Evolutionary conservation across 2,888 invertebrate species (phyloP), one percentile per base, ranked within the genome.

Genomic region (Mythimna loreyi): DNA sequence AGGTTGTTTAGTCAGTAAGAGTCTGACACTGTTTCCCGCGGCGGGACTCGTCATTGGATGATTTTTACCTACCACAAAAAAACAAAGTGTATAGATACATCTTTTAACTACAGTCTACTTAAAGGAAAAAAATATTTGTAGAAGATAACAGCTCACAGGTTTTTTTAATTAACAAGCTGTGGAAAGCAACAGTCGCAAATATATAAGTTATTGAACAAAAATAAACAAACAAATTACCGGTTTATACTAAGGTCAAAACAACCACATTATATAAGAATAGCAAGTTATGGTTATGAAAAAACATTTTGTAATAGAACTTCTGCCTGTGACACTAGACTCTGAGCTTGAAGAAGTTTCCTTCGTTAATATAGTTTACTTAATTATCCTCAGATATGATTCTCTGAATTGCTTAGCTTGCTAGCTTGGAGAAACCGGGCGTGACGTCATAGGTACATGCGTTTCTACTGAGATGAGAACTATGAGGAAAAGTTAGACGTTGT

Each of bases 261-360:
- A 78, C 58, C 43, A 69, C 5, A 57, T 78, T 78, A 2, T 65
- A 69, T 33, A 78, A 40, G 9, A 78, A 80, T n/a, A 75, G 80
- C 47, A 80, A 60, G 16, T 68, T 80, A 28, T 66, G 75, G 33
- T 78, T 80, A 9, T 53, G 65, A 25, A 78, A 80, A 28, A 66
- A 49, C 80, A 78, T 78, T 62, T 59, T 56, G 49, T 2, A 11
- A 7, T 30, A 16, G 43, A 45, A 36, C 25, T 50, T 25, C 5
- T 19, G 45, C 33, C 33, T 65, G n/a, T 59, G 6, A 19, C 40
- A 19, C 52, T 45, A 25, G n/a, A 80, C 75, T 78, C 33, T 13
- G 30, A 7, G 9, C 2, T 9, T 47, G 0, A 8, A 23, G 11
- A 4, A 23, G 43, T 1, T n/a, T n/a, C 21, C 67, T 9, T 19